A percentile compares a stretch with the other conserved stretches of the same genome.
Evolutionary conservation across 2,888 invertebrate genomes (phyloP).

Genomic region (Villa cingulata): DNA sequence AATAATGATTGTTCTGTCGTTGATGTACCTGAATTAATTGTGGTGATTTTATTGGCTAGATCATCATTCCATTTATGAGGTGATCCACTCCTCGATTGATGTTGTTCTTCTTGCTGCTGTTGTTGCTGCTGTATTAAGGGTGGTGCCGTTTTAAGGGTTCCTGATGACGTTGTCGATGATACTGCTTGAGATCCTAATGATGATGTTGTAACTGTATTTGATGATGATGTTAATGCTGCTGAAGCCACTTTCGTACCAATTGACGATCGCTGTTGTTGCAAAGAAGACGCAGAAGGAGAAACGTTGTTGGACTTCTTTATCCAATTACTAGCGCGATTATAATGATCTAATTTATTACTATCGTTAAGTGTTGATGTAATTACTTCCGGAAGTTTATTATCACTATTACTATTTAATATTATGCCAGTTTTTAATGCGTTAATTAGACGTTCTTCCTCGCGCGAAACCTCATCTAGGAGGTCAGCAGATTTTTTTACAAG

Average conservation of each 20-base stretch:
- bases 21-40: conserved; percentile 6
- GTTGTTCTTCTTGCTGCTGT: conserved; percentile 11
- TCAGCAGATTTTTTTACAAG: conserved; percentile 16
- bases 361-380: conserved; percentile 16
- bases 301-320: conserved; percentile 6
- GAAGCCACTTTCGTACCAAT: neutral
- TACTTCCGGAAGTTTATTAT: conserved; percentile 17
- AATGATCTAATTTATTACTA: conserved; percentile 8
- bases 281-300: conserved; percentile 4
- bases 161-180: conserved; percentile 11
- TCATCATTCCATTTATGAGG: conserved; percentile 28
- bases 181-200: conserved; percentile 1
- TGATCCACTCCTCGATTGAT: neutral
- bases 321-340: conserved; percentile 6
- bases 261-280: neutral
- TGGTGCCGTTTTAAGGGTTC: neutral
- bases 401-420: conserved; percentile 40
- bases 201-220: conserved; percentile 1
- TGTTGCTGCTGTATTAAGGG: conserved; percentile 1
- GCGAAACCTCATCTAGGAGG: conserved; percentile 57
- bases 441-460: conserved; percentile 65
- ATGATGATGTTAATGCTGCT: neutral
- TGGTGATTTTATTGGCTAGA: conserved; percentile 8
- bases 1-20: conserved; percentile 3
- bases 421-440: conserved; percentile 64